phyloP scores from a whole-genome alignment of 2,113 vertebrate species.

The Rhea americana region DNA sequence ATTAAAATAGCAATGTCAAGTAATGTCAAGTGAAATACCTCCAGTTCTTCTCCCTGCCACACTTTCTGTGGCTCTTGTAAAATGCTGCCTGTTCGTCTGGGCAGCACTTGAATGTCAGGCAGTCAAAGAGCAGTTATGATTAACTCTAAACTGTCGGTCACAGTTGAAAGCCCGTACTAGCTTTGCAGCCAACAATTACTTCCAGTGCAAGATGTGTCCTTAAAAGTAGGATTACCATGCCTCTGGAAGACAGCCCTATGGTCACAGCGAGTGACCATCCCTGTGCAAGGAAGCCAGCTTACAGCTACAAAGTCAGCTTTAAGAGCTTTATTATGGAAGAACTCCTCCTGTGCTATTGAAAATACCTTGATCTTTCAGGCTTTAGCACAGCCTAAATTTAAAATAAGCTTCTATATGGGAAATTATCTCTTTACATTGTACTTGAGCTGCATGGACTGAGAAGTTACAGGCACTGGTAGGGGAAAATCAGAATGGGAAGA shows the following conservation, averaged over 20 bases:
- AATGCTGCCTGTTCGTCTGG: not conserved
- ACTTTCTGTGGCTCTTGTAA: not conserved
- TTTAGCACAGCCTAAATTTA: not conserved
- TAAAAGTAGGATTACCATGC: not conserved
- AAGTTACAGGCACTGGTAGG: not conserved
- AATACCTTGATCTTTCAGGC: not conserved
- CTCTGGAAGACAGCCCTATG: not conserved
- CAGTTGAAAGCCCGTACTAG: not conserved
- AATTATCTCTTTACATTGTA: not conserved
- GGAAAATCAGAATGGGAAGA: not conserved
- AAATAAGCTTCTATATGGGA: slow-evolving; percentile 1
- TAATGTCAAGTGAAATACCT: not conserved
- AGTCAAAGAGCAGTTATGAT: not conserved
- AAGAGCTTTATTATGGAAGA: not conserved
- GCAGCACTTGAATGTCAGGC: not conserved
- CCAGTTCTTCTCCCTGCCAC: fast-evolving
- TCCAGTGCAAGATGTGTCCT: not conserved
- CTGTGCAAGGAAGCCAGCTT: not conserved
- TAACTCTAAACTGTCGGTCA: not conserved
- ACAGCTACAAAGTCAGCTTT: not conserved
- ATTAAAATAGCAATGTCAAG: not conserved
- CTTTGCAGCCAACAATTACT: not conserved
- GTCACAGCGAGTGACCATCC: fast-evolving
- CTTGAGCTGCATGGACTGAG: not conserved
- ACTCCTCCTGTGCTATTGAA: not conserved